Base-by-base conservation (phyloP, 2,113 vertebrate genomes). In the Theristicus caerulescens region DNA sequence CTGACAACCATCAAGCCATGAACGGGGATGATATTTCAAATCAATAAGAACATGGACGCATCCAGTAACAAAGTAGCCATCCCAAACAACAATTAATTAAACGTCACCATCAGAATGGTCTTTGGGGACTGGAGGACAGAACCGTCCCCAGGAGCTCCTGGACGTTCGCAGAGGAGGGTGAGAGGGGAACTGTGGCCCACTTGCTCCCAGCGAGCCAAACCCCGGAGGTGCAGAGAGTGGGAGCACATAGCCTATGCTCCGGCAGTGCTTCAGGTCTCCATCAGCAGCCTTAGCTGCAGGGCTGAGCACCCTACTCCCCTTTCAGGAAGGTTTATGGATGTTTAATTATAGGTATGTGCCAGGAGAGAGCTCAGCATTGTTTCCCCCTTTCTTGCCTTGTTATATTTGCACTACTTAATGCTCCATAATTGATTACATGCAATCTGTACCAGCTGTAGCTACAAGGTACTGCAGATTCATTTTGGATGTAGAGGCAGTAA, bases 161-260 rank as follows among this genome's bases (percentile, higher is more conserved):
- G 40, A 44, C 3, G 3, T 13, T 54, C 0, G 0, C 3, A n/a
- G 17, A 70, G 44, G 13, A 64, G 65, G 40, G 57, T 2, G 12
- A 47, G 76, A 61, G 59, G 34, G 32, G 29, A 86, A 49, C 17
- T 3, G 40, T 29, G 24, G 15, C 34, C 40, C 18, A 3, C 34
- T 13, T 20, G 36, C 20, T 83, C 32, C 58, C n/a, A 34, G 54
- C 0, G 0, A 81, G 69, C 7, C 40, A 73, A 70, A 12, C 4
- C 27, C 38, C 5, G 2, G 52, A 24, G 11, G 1, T 6, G 29
- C 42, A 61, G 44, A 18, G 17, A 59, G 44, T 1, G 1, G 29
- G 15, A 78, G 44, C 20, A 31, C 20, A 20, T 51, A 71, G 81
- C 12, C 51, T 17, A 2, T 10, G 40, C 10, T 34, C 26, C 27